Evolutionary conservation across 2,797 vertebrate species (phyloP).

Genomic region (Tachyglossus aculeatus): DNA sequence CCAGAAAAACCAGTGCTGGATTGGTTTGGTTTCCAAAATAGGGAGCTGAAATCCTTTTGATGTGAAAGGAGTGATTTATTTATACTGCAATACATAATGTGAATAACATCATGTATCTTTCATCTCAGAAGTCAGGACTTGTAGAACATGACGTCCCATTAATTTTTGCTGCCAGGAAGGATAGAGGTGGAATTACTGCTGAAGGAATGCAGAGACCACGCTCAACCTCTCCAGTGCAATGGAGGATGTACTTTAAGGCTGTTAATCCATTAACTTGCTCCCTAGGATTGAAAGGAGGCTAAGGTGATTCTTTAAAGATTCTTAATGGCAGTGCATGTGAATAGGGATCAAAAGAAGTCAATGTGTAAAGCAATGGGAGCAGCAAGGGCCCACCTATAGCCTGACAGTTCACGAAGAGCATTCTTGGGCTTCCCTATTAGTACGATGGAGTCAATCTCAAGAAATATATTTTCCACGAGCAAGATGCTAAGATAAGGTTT

Average conservation of each 20-base stretch:
- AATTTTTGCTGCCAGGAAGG: slow-evolving; percentile 62
- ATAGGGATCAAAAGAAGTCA: neutral
- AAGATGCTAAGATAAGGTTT: no score
- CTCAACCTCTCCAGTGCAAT: slow-evolving; percentile 54
- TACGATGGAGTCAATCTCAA: no score
- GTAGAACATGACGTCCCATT: slow-evolving; percentile 57
- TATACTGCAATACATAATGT: slow-evolving; percentile 35
- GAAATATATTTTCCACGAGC: no score
- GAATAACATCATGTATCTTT: slow-evolving; percentile 61
- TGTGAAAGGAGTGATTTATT: slow-evolving; percentile 60
- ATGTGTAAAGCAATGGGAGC: slow-evolving; percentile 9
- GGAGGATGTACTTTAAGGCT: slow-evolving; percentile 32
- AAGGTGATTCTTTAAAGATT: slow-evolving; percentile 14
- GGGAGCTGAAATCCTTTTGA: slow-evolving; percentile 40
- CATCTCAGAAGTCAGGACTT: slow-evolving; percentile 61
- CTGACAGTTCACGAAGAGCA: no score
- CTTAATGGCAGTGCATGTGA: neutral
- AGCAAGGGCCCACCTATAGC: no score
- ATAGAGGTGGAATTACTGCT: slow-evolving; percentile 55
- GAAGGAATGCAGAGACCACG: slow-evolving; percentile 37
- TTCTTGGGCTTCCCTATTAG: no score
- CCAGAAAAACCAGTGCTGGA: slow-evolving; percentile 1
- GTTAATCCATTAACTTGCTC: slow-evolving; percentile 39
- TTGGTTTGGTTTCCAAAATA: slow-evolving; percentile 20
- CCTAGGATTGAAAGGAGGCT: slow-evolving; percentile 15